These are phyloP conservation scores for Cecidostiba fungosa DNA, from an alignment of 2,888 invertebrate genomes.

Conservation along the genomic window DNA sequence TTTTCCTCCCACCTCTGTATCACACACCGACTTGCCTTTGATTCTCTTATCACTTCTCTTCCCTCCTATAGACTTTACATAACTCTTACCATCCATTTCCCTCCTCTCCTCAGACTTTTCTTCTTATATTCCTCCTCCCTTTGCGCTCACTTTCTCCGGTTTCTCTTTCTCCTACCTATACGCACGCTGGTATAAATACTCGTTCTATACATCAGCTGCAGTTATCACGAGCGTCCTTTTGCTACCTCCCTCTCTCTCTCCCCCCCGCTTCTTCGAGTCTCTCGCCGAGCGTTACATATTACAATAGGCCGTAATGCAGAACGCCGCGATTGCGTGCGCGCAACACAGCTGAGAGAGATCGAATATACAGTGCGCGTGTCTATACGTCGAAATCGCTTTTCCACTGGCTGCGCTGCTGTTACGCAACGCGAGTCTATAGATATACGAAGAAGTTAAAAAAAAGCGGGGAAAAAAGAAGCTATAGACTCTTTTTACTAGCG, in stretches of 20 bases:
- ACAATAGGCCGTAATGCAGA: constrained; percentile 44
- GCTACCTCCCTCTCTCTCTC: constrained; percentile 49
- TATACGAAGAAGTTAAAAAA: neutral
- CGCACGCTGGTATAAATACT: neutral
- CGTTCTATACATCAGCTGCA: neutral
- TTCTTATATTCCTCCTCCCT: constrained; percentile 21
- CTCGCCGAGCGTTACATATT: constrained; percentile 13
- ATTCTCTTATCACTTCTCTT: constrained; percentile 40
- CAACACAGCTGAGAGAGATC: constrained; percentile 18
- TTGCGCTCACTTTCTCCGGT: constrained; percentile 38
- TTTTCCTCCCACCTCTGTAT: too few relatives aligned
- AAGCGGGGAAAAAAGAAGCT: constrained; percentile 21
- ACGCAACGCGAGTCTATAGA: constrained; percentile 30
- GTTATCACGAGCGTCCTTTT: neutral
- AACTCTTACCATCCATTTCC: constrained; percentile 7
- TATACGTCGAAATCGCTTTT: constrained; percentile 55
- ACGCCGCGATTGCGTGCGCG: constrained; percentile 39
- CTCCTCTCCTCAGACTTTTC: too few relatives aligned
- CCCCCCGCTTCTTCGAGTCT: neutral
- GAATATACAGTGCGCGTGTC: neutral
- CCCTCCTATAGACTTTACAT: constrained; percentile 7
- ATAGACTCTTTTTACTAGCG: neutral
- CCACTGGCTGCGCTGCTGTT: constrained; percentile 9
- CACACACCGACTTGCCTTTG: too few relatives aligned
- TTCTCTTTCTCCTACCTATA: constrained; percentile 44